Base-by-base conservation (phyloP, 2,113 vertebrate genomes). In the Marmota monax region DNA sequence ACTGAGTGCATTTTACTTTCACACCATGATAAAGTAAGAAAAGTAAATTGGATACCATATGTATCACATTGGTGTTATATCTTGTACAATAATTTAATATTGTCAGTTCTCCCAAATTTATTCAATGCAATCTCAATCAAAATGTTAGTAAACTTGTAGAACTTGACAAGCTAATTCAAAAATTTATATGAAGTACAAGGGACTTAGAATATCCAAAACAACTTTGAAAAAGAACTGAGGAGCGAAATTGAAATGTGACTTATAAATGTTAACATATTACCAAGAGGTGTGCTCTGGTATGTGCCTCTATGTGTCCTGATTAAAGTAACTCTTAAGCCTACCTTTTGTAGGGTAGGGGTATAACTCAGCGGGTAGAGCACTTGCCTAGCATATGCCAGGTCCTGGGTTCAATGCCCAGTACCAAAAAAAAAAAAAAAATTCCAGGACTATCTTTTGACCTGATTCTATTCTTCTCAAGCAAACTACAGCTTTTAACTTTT, bases 391-490 rank as follows among this genome's bases (percentile, higher is more conserved):
- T 53, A 16, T 53, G 51, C 51, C 51, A 53, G 51, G 51, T 14
- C 51, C 56, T 56, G 56, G 18, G 56, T 56, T 56, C 56, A 56
- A 56, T 56, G 4, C 56, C 56, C 17, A 20, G 6, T 56, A 53
- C 5, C 56, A 56, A 56, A 56, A 56, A 18, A 56, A 56, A 17
- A 56, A 17, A 56, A 53, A 53, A 51, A 11, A 56, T 20, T 6
- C 56, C 20, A 58, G 56, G 39, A 84, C 37, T 27, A 23, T n/a
- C 13, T 72, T 93, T 78, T 78, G 48, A 18, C 91, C 76, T 79
- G 65, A 88, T 84, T 80, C 56, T 86, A 39, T 92, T 80, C 29
- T 76, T 89, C 23, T 4, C 45, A 89, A 80, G 48, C 29, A 96
- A 82, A 32, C 7, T n/a, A 20, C 34, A 86, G 69, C 27, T 61